phyloP scores from a whole-genome alignment of 2,888 invertebrate species.

The Caenorhabditis drosophilae region DNA sequence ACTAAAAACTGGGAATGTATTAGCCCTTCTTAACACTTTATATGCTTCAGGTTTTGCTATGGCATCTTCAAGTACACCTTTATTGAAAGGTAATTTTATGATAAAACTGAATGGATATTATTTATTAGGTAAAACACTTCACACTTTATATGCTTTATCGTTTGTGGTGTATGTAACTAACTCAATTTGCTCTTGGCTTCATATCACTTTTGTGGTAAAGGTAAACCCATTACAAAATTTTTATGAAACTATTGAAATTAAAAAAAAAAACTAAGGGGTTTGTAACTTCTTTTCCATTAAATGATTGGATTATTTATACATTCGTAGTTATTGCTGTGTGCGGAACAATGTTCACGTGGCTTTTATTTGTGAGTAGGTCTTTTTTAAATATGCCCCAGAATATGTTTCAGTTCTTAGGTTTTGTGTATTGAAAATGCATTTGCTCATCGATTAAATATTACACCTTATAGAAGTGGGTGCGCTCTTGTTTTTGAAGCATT shows the following conservation, averaged over 20 bases:
- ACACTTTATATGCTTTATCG: slow-evolving; percentile 67
- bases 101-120: neutral
- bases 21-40: slow-evolving; percentile 64
- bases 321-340: slow-evolving; percentile 53
- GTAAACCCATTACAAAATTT: too few species aligned
- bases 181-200: slow-evolving; percentile 65
- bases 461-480: slow-evolving; percentile 66
- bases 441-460: slow-evolving; percentile 62
- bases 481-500: slow-evolving; percentile 65
- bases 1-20: slow-evolving; percentile 51
- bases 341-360: slow-evolving; percentile 65
- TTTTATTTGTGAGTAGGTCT: too few species aligned
- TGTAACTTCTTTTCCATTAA: slow-evolving; percentile 64
- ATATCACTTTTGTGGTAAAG: slow-evolving; percentile 60
- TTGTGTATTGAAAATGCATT: slow-evolving; percentile 69
- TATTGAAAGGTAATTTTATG: slow-evolving; percentile 43
- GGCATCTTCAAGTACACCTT: slow-evolving; percentile 58
- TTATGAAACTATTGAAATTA: neutral
- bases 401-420: too few species aligned
- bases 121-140: slow-evolving; percentile 59
- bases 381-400: too few species aligned
- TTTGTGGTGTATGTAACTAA: slow-evolving; percentile 65
- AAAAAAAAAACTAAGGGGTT: slow-evolving; percentile 39
- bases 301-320: slow-evolving; percentile 59
- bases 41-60: slow-evolving; percentile 67